Conservation (phyloP, 2,113 vertebrate species). For the Tauraco erythrolophus region DNA sequence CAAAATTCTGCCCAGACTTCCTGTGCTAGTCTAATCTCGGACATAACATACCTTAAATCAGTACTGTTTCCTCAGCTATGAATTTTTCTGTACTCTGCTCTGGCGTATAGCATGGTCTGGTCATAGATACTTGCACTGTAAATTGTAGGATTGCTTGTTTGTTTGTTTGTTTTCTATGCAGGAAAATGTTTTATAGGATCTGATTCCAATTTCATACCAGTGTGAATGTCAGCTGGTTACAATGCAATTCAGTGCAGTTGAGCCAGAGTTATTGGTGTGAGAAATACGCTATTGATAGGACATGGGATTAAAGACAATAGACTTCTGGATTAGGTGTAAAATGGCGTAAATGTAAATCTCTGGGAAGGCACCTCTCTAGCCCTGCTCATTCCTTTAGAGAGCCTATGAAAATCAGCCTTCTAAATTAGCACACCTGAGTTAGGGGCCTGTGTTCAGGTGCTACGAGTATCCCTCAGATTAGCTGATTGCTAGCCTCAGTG, state of each 20-base stretch:
- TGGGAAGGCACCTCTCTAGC: neutral
- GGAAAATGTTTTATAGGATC: neutral
- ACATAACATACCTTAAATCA: neutral
- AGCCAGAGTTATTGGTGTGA: neutral
- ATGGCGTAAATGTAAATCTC: neutral
- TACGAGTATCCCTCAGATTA: neutral
- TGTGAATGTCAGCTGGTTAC: neutral
- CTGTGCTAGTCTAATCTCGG: neutral
- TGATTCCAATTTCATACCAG: neutral
- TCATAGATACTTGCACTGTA: neutral
- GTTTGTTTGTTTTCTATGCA: neutral
- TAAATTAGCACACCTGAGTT: neutral
- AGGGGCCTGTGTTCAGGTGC: neutral
- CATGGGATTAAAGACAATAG: neutral
- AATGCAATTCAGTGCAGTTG: neutral
- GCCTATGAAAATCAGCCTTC: neutral
- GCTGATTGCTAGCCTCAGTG: neutral
- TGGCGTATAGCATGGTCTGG: neutral
- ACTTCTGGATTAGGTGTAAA: neutral
- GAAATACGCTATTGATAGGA: neutral
- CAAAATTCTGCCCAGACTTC: neutral
- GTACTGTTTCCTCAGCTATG: neutral
- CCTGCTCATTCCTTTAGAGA: neutral
- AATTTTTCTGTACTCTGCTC: neutral
- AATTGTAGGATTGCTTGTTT: neutral